A percentile compares a stretch with the other conserved stretches of the same genome.
phyloP scores from a whole-genome alignment of 2,113 vertebrate species.

The Aegotheles bennettii region DNA sequence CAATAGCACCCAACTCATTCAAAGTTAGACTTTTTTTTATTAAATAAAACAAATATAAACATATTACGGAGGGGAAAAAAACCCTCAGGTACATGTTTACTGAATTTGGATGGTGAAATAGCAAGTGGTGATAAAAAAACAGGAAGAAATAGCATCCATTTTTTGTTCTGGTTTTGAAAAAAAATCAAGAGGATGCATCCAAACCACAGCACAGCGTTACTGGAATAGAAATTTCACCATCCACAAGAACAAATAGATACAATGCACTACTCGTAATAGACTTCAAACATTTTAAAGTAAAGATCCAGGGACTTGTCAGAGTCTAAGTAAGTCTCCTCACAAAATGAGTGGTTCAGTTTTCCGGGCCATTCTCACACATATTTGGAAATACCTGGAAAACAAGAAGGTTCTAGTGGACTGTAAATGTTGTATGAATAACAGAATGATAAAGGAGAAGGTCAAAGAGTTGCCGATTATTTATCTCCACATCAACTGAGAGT shows the following conservation, averaged over 20 bases:
- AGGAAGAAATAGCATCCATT: background rate
- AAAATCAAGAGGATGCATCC: background rate
- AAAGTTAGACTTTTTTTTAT: background rate
- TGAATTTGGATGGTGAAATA: background rate
- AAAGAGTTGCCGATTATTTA: background rate
- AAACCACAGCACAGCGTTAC: background rate
- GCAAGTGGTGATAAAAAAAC: background rate
- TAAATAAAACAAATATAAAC: background rate
- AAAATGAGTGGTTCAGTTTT: background rate
- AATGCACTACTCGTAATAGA: background rate
- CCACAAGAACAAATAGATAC: background rate
- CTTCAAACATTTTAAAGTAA: background rate
- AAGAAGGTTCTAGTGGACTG: background rate
- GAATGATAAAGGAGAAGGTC: background rate
- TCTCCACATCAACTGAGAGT: background rate
- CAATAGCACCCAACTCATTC: background rate
- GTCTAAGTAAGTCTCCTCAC: background rate
- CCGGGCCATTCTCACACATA: background rate
- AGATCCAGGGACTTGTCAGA: background rate
- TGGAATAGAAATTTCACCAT: background rate
- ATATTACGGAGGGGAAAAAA: background rate
- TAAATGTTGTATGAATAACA: background rate
- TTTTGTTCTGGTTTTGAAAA: background rate
- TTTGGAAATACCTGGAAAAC: background rate
- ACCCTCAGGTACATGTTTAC: fast-evolving